These are phyloP conservation scores for Rhingia rostrata DNA, from an alignment of 2,888 invertebrate genomes.

Conservation along the genomic window DNA sequence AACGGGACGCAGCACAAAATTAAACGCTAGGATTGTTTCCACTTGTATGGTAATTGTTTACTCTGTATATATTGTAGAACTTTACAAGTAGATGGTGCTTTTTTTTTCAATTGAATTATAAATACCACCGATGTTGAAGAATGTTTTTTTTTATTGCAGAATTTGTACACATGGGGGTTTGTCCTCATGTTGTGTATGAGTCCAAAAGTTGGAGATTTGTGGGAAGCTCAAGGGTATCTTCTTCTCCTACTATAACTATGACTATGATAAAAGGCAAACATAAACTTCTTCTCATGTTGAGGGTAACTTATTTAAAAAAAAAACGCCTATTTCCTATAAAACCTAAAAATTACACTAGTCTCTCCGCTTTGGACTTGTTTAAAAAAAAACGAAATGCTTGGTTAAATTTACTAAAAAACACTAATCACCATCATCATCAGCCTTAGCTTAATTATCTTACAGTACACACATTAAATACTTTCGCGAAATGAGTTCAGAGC, in stretches of 20 bases:
- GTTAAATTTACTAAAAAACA: slow-evolving; percentile 6
- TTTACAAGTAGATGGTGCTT: not conserved
- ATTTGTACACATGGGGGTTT: not conserved
- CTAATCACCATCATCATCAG: slow-evolving; percentile 12
- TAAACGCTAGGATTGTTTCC: slow-evolving; percentile 17
- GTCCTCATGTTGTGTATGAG: not conserved
- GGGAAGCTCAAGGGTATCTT: slow-evolving; percentile 14
- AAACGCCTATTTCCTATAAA: too few species aligned
- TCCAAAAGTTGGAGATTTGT: not conserved
- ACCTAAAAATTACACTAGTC: not conserved
- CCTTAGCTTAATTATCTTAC: slow-evolving; percentile 29
- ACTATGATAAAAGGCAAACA: not conserved
- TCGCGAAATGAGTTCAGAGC: slow-evolving; percentile 16
- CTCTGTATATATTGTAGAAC: not conserved
- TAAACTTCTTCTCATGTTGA: not conserved
- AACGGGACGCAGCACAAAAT: slow-evolving; percentile 30
- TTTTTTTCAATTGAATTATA: slow-evolving; percentile 18
- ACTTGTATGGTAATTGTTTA: not conserved
- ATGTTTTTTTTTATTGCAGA: not conserved
- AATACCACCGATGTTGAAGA: not conserved
- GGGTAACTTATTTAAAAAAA: too few species aligned
- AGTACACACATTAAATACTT: slow-evolving; percentile 55
- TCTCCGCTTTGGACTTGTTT: not conserved
- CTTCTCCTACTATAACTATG: not conserved
- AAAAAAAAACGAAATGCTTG: not conserved